Evolutionary conservation across 2,113 vertebrate species (phyloP).

Genomic region (Prolemur simus): DNA sequence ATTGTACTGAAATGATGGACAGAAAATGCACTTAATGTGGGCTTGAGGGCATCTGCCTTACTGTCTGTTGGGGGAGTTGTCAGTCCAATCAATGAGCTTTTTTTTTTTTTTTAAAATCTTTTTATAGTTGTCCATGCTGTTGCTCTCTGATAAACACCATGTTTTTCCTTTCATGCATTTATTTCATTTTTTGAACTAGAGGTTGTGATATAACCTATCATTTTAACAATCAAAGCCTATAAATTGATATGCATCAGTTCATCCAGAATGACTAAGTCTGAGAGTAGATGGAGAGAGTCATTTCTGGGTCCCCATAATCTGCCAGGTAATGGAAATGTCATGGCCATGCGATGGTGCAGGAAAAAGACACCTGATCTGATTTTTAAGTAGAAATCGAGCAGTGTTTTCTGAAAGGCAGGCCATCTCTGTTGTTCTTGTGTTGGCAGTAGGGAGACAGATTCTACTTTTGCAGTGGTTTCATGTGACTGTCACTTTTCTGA

Average conservation of each 20-base stretch:
- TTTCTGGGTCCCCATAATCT: background rate
- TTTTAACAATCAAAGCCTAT: background rate
- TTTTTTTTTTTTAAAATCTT: background rate
- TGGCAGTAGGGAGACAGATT: background rate
- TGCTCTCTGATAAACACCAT: background rate
- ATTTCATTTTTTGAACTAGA: background rate
- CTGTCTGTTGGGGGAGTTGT: background rate
- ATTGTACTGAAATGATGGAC: background rate
- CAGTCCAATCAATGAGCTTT: background rate
- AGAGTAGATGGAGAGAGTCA: background rate
- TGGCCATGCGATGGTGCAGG: rapidly evolving
- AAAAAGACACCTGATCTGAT: background rate
- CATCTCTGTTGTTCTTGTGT: background rate
- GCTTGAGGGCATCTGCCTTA: background rate
- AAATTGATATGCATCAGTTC: background rate
- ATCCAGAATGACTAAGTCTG: background rate
- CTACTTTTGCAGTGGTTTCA: background rate
- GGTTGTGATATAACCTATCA: background rate
- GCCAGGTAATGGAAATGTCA: background rate
- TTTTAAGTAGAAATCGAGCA: background rate
- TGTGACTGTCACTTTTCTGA: background rate
- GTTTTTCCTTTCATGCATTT: background rate
- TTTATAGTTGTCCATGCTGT: background rate
- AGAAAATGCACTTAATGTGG: background rate
- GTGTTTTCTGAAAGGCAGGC: background rate